These are phyloP conservation scores for Triplophysa siluroides DNA, from an alignment of 2,113 vertebrate genomes.

Conservation along the genomic window DNA sequence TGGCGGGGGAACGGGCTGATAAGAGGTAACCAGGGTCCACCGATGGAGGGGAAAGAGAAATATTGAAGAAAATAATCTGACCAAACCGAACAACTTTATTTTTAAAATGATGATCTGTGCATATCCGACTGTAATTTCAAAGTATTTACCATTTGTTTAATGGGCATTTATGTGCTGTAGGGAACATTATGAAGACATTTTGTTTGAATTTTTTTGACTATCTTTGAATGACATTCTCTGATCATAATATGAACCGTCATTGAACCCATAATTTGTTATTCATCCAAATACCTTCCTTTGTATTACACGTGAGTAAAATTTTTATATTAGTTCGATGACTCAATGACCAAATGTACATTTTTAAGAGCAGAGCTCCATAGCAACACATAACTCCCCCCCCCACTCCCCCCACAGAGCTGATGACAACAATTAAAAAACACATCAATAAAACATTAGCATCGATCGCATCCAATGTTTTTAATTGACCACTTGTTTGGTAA, in stretches of 20 bases:
- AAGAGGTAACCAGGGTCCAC: not conserved
- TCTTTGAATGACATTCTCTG: too few species aligned
- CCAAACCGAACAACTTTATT: not conserved
- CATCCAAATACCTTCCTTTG: too few species aligned
- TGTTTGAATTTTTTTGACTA: too few species aligned
- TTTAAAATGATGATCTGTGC: not conserved
- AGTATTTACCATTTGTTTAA: too few species aligned
- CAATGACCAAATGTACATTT: not conserved
- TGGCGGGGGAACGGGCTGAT: not conserved
- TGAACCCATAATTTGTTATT: too few species aligned
- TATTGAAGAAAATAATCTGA: not conserved
- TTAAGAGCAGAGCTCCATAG: not conserved
- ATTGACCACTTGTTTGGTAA: conserved; percentile 74
- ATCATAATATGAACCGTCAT: too few species aligned
- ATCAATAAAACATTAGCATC: conserved; percentile 20
- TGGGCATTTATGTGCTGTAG: too few species aligned
- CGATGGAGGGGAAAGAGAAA: not conserved
- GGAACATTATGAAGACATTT: too few species aligned
- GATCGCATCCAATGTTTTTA: conserved; percentile 77
- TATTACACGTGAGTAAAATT: too few species aligned
- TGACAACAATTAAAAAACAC: conserved; percentile 45
- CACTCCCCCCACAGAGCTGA: not conserved
- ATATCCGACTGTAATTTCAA: not conserved
- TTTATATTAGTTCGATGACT: not conserved
- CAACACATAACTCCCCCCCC: too few species aligned